Conservation (phyloP, 2,888 invertebrate species). For the Clostera curtula region DNA sequence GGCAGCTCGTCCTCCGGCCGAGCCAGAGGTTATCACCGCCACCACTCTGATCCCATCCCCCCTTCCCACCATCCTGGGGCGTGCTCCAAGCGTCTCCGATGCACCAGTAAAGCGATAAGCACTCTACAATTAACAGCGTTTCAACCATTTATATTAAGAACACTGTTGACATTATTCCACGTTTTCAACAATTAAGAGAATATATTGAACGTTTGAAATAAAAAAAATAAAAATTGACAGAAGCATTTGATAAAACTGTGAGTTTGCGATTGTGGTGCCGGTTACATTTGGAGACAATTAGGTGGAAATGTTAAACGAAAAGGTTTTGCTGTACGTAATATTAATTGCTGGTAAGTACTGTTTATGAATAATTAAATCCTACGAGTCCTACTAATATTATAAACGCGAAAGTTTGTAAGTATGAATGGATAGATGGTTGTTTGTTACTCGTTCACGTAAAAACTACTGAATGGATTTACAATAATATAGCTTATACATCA, state of each 20-base stretch:
- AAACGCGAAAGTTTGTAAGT: too few relatives aligned
- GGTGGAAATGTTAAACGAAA: slow-evolving; percentile 66
- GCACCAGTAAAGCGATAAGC: slow-evolving; percentile 57
- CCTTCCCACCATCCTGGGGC: slow-evolving; percentile 37
- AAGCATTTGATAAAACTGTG: slow-evolving; percentile 11
- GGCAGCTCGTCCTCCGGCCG: slow-evolving; percentile 49
- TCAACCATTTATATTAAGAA: slow-evolving; percentile 20
- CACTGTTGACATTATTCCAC: slow-evolving; percentile 10
- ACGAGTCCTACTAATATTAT: too few relatives aligned
- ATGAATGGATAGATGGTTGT: too few relatives aligned
- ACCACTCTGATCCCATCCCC: slow-evolving; percentile 37
- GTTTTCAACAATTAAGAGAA: too few relatives aligned
- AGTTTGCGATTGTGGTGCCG: slow-evolving; percentile 25
- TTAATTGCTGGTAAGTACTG: slow-evolving; percentile 55
- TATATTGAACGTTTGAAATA: too few relatives aligned
- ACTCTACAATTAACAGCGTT: slow-evolving; percentile 42
- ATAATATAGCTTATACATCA: too few relatives aligned
- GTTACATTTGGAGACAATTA: slow-evolving; percentile 39
- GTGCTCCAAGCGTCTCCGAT: slow-evolving; percentile 38
- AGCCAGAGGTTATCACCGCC: slow-evolving; percentile 59
- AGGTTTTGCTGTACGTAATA: slow-evolving; percentile 51
- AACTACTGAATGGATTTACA: too few relatives aligned
- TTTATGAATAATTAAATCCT: too few relatives aligned
- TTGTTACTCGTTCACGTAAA: too few relatives aligned
- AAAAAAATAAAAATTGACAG: too few relatives aligned